phyloP scores from a whole-genome alignment of 2,113 vertebrate species.

The Bolborhynchus lineola region DNA sequence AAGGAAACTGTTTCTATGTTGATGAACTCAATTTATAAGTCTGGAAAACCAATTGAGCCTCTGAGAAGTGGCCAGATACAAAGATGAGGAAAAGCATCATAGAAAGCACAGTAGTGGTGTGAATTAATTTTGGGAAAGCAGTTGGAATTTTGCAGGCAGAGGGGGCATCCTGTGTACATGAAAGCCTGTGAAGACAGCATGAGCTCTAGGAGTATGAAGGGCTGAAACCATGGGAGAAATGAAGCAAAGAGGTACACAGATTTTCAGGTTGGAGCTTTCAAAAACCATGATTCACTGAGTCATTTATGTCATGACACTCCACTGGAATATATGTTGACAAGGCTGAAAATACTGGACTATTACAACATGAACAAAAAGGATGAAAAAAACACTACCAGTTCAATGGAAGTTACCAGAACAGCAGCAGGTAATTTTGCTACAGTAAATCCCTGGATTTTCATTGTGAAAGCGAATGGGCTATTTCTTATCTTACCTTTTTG shows the following conservation, averaged over 20 bases:
- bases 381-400: neutral
- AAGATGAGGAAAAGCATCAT: neutral
- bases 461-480: neutral
- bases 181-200: conserved; percentile 15
- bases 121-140: conserved; percentile 21
- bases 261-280: neutral
- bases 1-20: neutral
- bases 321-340: neutral
- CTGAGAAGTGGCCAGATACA: neutral
- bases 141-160: neutral
- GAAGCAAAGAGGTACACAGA: neutral
- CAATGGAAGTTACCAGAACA: neutral
- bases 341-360: neutral
- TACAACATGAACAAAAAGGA: neutral
- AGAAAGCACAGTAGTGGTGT: neutral
- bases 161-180: neutral
- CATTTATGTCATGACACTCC: neutral
- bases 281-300: neutral
- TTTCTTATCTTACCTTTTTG: neutral
- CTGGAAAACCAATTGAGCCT: neutral
- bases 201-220: neutral
- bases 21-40: neutral
- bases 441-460: conserved; percentile 19
- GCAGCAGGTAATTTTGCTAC: neutral
- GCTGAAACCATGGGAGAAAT: neutral